Base-by-base conservation (phyloP, 2,113 vertebrate genomes). In the Upupa epops region DNA sequence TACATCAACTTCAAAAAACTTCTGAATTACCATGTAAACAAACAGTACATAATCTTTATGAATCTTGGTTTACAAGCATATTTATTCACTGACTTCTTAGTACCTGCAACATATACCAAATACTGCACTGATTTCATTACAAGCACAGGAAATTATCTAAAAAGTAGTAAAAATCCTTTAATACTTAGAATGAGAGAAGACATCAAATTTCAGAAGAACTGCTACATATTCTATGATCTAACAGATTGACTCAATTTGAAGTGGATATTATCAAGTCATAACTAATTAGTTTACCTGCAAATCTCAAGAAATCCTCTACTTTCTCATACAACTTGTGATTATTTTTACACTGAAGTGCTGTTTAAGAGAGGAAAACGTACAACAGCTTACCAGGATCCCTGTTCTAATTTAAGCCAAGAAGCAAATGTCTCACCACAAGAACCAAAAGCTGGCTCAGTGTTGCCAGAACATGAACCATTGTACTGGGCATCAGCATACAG, bases 1-100 rank as follows among this genome's bases (percentile, higher is more conserved):
- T 9, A 13, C 46, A 60, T 19, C 32, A 89, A 77, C 16, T 59
- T 19, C 40, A 85, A 64, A 32, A 45, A 36, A 59, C 9, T 20
- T 88, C 24, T 60, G 17, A 92, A 84, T 45, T 73, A 88, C 63
- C 48, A 74, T 69, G 29, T 49, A 85, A 89, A 82, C 8, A 88
- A 94, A 69, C 6, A 12, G 34, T 48, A 48, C 1, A 0, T 42
- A 68, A 76, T 34, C 6, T 52, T 76, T 10, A 70, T 8, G 11
- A 15, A 70, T 24, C 26, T 26, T 32, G 10, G 32, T 79, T 89
- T 55, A 69, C 5, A 4, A 54, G n/a, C n/a, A 58, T 51, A 54
- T 36, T 3, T n/a, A 52, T 60, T 88, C 48, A 31, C 15, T 34
- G 24, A 11, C 24, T 58, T 51, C 48, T 88, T 32, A 55, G 16